Evolutionary conservation across 2,888 invertebrate genomes (phyloP).

Genomic region (Beris morrisii): DNA sequence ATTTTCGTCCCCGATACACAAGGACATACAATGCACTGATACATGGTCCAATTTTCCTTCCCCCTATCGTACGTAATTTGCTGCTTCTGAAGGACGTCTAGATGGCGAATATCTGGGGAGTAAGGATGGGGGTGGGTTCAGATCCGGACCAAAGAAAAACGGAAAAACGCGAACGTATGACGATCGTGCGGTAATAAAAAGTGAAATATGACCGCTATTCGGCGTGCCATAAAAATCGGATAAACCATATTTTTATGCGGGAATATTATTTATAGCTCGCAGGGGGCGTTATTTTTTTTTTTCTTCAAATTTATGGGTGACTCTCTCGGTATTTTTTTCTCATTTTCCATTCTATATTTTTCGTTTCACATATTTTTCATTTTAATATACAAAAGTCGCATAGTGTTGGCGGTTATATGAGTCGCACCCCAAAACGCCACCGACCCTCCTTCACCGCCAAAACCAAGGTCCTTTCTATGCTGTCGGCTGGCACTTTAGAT

Average conservation of each 20-base stretch:
- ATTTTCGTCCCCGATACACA: neutral
- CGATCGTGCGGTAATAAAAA: conserved; percentile 50
- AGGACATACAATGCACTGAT: neutral
- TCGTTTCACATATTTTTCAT: conserved; percentile 39
- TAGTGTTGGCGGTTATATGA: neutral
- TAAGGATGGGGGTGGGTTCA: neutral
- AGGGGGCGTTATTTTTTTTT: conserved; percentile 47
- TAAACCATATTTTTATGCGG: conserved; percentile 53
- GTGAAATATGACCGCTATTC: conserved; percentile 53
- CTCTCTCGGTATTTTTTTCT: conserved; percentile 20
- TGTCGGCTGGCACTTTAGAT: conserved; percentile 22
- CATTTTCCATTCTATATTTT: conserved; percentile 19
- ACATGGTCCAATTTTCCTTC: too few relatives aligned
- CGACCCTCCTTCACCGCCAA: conserved; percentile 11
- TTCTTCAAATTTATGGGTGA: conserved; percentile 38
- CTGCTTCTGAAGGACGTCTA: neutral
- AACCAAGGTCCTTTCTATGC: neutral
- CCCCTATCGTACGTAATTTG: neutral
- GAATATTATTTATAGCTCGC: conserved; percentile 54
- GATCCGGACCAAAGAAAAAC: conserved; percentile 3
- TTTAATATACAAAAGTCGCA: conserved; percentile 36
- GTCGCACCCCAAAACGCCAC: neutral
- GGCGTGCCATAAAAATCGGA: conserved; percentile 55
- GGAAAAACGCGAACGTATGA: conserved; percentile 33
- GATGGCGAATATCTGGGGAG: neutral